phyloP scores from a whole-genome alignment of 2,797 vertebrate genomes.

The Falco berigora region DNA sequence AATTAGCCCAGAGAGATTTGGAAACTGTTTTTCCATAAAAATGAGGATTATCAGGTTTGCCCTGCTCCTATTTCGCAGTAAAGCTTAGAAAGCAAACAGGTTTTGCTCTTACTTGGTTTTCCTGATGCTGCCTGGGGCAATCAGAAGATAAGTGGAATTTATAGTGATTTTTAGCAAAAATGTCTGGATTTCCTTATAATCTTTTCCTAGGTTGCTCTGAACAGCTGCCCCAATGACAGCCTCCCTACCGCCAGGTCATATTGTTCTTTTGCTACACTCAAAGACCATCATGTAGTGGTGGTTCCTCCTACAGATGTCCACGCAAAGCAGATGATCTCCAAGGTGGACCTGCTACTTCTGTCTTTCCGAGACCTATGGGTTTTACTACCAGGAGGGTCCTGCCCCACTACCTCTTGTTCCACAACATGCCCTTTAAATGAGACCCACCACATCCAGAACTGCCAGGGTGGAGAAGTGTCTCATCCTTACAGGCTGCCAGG shows the following conservation, averaged over 20 bases:
- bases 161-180: neutral
- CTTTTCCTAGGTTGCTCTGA: neutral
- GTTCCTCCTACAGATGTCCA: neutral
- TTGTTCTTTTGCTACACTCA: neutral
- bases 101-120: neutral
- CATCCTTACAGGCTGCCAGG: neutral
- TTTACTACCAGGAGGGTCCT: neutral
- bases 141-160: neutral
- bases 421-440: neutral
- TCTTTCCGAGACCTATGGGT: neutral
- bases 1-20: neutral
- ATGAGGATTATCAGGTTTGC: neutral
- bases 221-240: neutral
- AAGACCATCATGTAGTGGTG: neutral
- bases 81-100: neutral
- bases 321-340: neutral
- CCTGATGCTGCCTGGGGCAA: neutral
- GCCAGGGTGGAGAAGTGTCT: neutral
- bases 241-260: neutral
- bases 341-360: neutral
- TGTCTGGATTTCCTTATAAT: neutral
- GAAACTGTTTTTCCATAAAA: neutral
- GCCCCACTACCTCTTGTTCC: accelerated
- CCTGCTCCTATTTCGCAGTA: neutral
- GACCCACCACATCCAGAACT: neutral